Base-by-base conservation (phyloP, 2,113 vertebrate genomes). In the Barnardius zonarius region DNA sequence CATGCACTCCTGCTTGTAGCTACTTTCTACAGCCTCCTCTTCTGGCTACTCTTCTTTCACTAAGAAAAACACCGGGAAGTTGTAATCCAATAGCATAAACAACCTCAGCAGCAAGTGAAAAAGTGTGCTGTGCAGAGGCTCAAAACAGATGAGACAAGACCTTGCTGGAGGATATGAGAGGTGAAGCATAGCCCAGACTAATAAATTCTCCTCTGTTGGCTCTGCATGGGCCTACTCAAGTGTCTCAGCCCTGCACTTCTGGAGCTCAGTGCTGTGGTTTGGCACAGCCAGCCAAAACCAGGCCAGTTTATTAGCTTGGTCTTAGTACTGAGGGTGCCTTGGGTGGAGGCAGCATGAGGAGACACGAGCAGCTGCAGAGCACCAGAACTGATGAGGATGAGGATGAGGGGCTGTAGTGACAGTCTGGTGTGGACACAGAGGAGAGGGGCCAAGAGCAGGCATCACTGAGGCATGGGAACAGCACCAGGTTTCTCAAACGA, bases 171-270 rank as follows among this genome's bases (percentile, higher is more conserved):
- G 76, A 91, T 86, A 75, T 4, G 30, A 84, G 93, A 92, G 52
- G 80, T 55, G 62, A 94, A 92, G 46, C 44, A 11, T 9, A 91
- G 83, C 43, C 91, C 81, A 95, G 80, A 79, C 91, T 91, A 86
- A 95, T 95, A 96, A 96, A 96, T 95, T 91, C 83, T 86, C 39
- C 66, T 77, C 55, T 75, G 11, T 9, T 91, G 94, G 93, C 92
- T 92, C 86, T 63, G 46, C 37, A 7, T 5, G 3, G 51, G 23
- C 51, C 91, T 93, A 68, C 88, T 93, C 73, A 67, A 95, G 37
- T 55, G 80, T 64, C 88, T 91, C 35, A 92, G 72, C 46, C 13
- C 55, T 37, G 69, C n/a, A 8, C 33, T 86, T 86, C 64, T 88
- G 94, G 55, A 96, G 61, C 83, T 31, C 20, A 70, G 46, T 2